These are phyloP conservation scores for Ctena decussata DNA, from an alignment of 2,888 invertebrate species.

Conservation along the genomic window DNA sequence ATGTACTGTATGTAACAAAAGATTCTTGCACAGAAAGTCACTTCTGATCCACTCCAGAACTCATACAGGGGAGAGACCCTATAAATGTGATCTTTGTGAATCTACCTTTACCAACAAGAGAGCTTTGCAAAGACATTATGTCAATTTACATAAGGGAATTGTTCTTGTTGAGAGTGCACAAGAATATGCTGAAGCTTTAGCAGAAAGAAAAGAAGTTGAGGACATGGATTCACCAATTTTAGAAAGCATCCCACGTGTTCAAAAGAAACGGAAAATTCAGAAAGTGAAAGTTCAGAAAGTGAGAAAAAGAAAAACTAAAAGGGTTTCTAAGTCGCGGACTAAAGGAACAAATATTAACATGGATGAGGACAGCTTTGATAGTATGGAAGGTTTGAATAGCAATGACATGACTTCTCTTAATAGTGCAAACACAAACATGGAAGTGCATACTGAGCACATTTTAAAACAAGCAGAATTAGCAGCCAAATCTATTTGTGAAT, in stretches of 20 bases:
- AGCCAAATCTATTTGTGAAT: background rate
- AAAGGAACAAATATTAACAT: too few relatives aligned
- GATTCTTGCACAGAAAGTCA: background rate
- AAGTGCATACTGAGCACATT: background rate
- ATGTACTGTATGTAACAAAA: conserved; percentile 6
- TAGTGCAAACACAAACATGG: too few relatives aligned
- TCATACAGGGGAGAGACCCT: conserved; percentile 5
- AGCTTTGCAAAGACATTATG: background rate
- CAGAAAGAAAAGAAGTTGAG: background rate
- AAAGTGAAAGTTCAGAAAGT: too few relatives aligned
- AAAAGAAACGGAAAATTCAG: background rate
- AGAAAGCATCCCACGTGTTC: background rate
- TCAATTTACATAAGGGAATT: background rate
- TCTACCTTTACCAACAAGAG: background rate
- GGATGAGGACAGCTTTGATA: too few relatives aligned
- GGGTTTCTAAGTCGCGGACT: background rate
- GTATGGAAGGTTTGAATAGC: too few relatives aligned
- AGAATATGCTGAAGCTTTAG: background rate
- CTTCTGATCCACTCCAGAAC: background rate
- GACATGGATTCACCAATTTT: background rate
- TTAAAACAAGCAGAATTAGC: background rate
- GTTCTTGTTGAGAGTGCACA: background rate
- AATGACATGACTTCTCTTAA: too few relatives aligned
- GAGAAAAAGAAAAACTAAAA: too few relatives aligned
- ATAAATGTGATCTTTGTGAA: conserved; percentile 21